phyloP scores from a whole-genome alignment of 2,888 invertebrate genomes.

The Spialia ferax region DNA sequence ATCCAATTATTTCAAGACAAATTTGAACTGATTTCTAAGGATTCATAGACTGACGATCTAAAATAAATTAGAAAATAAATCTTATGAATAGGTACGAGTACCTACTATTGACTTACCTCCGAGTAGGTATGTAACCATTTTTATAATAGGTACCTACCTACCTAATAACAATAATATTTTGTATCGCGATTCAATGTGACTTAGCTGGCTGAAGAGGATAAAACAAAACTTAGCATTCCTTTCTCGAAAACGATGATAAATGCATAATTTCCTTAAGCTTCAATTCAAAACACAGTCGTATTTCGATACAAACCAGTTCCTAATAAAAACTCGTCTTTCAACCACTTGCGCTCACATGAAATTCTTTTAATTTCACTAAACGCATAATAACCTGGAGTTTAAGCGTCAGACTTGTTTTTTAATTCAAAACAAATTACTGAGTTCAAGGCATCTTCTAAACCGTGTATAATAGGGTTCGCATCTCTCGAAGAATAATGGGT shows the following conservation, averaged over 20 bases:
- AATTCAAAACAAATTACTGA: slow-evolving; percentile 75
- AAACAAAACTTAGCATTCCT: background rate
- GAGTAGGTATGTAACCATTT: no score
- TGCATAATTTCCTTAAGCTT: background rate
- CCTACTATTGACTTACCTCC: no score
- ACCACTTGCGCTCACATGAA: slow-evolving; percentile 12
- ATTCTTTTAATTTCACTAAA: slow-evolving; percentile 43
- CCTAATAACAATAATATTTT: no score
- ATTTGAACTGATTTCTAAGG: slow-evolving; percentile 23
- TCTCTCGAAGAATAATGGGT: slow-evolving; percentile 82
- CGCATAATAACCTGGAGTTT: slow-evolving; percentile 48
- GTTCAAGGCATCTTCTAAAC: slow-evolving; percentile 76
- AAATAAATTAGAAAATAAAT: background rate
- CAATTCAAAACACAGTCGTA: background rate
- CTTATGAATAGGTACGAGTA: background rate
- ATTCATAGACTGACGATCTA: background rate
- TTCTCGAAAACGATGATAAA: background rate
- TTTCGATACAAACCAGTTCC: background rate
- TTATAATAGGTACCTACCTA: no score
- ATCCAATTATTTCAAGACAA: slow-evolving; percentile 34
- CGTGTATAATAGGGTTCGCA: slow-evolving; percentile 80
- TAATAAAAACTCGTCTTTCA: background rate
- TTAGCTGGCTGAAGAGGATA: background rate
- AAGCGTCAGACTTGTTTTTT: slow-evolving; percentile 57
- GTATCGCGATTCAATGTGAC: background rate